Evolutionary conservation across 2,888 invertebrate genomes (phyloP).

Genomic region (Ochropleura plecta): DNA sequence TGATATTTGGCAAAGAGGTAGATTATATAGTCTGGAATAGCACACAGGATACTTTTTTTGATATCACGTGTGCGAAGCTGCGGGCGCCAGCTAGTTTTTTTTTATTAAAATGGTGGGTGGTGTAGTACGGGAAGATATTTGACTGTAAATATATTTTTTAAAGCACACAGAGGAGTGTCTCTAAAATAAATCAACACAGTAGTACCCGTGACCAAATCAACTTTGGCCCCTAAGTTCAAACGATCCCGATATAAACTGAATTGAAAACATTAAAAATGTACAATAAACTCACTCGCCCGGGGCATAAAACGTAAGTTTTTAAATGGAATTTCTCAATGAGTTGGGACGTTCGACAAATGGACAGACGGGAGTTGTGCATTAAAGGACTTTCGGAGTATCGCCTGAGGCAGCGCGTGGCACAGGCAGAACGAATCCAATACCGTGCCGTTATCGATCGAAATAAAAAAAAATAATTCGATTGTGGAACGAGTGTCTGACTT

Average conservation of each 20-base stretch:
- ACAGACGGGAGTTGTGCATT: slow-evolving; percentile 79
- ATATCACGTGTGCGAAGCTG: too few species aligned
- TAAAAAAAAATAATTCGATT: slow-evolving; percentile 72
- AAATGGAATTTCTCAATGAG: slow-evolving; percentile 82
- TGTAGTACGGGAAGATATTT: too few species aligned
- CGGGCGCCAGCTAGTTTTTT: too few species aligned
- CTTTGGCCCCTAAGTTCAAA: slow-evolving; percentile 34
- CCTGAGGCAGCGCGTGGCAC: slow-evolving; percentile 76
- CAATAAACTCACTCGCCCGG: slow-evolving; percentile 65
- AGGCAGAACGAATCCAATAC: slow-evolving; percentile 71
- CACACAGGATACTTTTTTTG: too few species aligned
- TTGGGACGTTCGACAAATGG: slow-evolving; percentile 79
- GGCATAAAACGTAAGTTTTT: slow-evolving; percentile 71
- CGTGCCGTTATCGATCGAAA: slow-evolving; percentile 63
- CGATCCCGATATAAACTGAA: slow-evolving; percentile 54
- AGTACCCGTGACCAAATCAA: slow-evolving; percentile 23
- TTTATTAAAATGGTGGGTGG: too few species aligned
- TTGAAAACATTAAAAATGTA: slow-evolving; percentile 67
- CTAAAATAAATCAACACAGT: background rate
- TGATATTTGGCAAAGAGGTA: too few species aligned
- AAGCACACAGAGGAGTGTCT: slow-evolving; percentile 6
- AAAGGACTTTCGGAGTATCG: slow-evolving; percentile 75
- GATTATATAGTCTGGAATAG: too few species aligned
- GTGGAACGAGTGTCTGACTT: slow-evolving; percentile 66
- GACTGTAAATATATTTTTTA: background rate